These are phyloP conservation scores for Buteo buteo DNA, from an alignment of 2,113 vertebrate genomes.

Conservation along the genomic window DNA sequence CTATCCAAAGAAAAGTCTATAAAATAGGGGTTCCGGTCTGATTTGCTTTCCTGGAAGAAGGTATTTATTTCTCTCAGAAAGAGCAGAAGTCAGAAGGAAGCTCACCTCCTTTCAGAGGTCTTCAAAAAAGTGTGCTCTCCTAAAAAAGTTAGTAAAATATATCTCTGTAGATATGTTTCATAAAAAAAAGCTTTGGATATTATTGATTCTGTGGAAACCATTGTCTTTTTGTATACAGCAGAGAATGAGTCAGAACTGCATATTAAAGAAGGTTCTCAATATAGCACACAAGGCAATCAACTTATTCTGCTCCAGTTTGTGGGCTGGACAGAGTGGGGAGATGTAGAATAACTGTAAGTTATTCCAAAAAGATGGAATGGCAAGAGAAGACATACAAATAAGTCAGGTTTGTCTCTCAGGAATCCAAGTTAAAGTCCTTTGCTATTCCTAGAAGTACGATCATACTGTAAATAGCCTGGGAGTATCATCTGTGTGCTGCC, in stretches of 20 bases:
- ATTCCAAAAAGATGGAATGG: not conserved
- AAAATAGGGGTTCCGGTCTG: not conserved
- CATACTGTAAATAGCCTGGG: not conserved
- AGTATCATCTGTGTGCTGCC: not conserved
- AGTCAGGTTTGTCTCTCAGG: not conserved
- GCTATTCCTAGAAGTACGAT: not conserved
- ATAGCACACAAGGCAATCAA: not conserved
- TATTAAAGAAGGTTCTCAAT: not conserved
- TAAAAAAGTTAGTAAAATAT: not conserved
- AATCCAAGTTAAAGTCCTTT: not conserved
- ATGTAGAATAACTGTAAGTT: not conserved
- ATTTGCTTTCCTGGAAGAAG: not conserved
- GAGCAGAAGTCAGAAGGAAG: not conserved
- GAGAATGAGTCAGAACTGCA: not conserved
- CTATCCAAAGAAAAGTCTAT: not conserved
- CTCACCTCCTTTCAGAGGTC: not conserved
- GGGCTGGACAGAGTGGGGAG: not conserved
- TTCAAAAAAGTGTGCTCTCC: not conserved
- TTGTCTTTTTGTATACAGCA: not conserved
- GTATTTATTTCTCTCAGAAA: not conserved
- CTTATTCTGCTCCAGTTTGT: not conserved
- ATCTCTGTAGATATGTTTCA: not conserved
- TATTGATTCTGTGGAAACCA: not conserved
- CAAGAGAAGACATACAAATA: not conserved
- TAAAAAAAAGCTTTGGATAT: not conserved